Base-by-base conservation (phyloP, 2,888 invertebrate genomes). In the Clistopyga incitator region DNA sequence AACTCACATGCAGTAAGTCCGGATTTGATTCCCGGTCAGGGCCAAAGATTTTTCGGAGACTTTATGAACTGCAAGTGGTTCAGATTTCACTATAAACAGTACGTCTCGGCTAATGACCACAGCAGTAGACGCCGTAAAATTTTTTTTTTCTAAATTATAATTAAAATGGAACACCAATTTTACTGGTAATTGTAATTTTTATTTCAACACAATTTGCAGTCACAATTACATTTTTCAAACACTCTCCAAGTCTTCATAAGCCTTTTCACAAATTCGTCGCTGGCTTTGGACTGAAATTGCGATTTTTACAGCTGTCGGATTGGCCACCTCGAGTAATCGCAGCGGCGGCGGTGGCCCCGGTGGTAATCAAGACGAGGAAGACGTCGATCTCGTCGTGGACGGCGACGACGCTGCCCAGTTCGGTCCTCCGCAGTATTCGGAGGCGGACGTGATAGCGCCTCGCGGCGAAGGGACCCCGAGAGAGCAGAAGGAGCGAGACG, bases 361-460 rank as follows among this genome's bases (percentile, higher is more conserved):
- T 18, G 88, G 88, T 11, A 89, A 91, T 56, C 92, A 95, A 67
- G 96, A 97, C 85, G 97, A 97, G 87, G 95, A 95, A 78, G 96
- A 97, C 89, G 94, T 96, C 64, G 96, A 96, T 89, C 92, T 97
- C 91, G 96, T 97, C 78, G 98, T 98, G 0, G 98, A 98, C 90
- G 98, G 97, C 3, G 98, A 98, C 91, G 97, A 97, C 86, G 95
- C 96, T 0, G 96, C 97, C 82, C 94, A 96, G 64, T 98, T 97
- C 89, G 98, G 98, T 0, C 96, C 97, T 0, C 94, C 97, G 0
- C 98, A 98, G 92, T 98, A 98, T 93, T 96, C 97, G 0, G 97
- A 97, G 91, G 94, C 94, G 18, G 97, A 97, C 92, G 94, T 96
- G 81, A 94, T 96, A 59, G 91, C 95, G 47, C 92, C 93, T 34